Evolutionary conservation across 2,888 invertebrate genomes (phyloP), one percentile per base, ranked within the genome.

Genomic region (Panzeria rudis): DNA sequence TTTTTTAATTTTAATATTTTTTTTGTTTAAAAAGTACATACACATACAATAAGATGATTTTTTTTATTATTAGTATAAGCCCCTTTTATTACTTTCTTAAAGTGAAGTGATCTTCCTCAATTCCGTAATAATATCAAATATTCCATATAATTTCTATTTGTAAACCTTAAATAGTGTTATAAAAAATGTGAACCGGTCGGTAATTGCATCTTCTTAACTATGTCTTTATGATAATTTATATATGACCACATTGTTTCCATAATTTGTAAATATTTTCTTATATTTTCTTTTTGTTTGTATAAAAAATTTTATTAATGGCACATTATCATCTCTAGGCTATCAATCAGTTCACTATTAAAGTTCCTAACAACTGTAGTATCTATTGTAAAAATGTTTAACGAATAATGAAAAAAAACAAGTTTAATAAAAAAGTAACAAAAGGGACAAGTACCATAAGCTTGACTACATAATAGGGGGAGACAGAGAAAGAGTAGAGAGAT

Each of bases 21-120:
- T 59, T 59, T 25, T 52, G 41, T 66, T 62, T 73, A 47, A 56
- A 78, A 83, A 79, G 59, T 80, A 80, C 73, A 84, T 77, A 84
- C 76, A 80, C 59, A 72, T 66, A 71, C 50, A 68, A 80, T 32
- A 29, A 29, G 32, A 76, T 59, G 38, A 56, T 66, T 50, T 50
- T 50, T 66, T 50, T 50, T 50, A 44, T 47, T 20, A 61, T 52
- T 29, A 61, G 50, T 66, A 68, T 62, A 62, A 71, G 78, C 23
- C 69, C 78, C 78, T 78, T 71, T 78, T 62, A 44, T 50, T 78
- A 69, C 78, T 62, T 69, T 78, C 75, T 54, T 64, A 64, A 29
- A 11, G n/a, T 64, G 32, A 62, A 64, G 54, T 64, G 75, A 64
- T 76, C 54, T 59, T 68, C 59, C 68, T 78, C 69, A 61, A 78